Evolutionary conservation across 1,140 invertebrate species (phyloP), one percentile per base, ranked within the genome.

Genomic region (Pygmarrhopalites habei): DNA sequence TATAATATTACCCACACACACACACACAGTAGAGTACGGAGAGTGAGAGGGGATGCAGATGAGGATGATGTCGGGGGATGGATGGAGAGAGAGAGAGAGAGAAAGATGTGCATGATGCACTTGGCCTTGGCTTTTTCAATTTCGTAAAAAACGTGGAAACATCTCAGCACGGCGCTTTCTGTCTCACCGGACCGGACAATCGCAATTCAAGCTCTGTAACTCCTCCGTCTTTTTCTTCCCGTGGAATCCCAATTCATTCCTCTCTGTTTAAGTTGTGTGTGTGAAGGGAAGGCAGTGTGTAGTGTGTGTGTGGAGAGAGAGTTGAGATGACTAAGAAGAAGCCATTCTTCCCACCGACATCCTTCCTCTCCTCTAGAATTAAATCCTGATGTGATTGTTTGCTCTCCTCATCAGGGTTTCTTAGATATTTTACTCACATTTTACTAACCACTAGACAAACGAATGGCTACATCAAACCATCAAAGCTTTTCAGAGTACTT

Each of bases 91-190:
- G n/a, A n/a, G n/a, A n/a, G n/a, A n/a, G n/a, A n/a, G n/a, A n/a
- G n/a, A n/a, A n/a, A 43, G 52, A 62, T 62, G 60, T 62, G 60
- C 60, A 62, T 62, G 60, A 41, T 62, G 60, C 60, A 62, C 52
- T 56, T 62, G 60, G 60, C 60, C 60, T 62, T 62, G 60, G 60
- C 46, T 35, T 39, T 35, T 39, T 55, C 52, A 44, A 62, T 55
- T 62, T 46, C 25, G 39, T 62, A 56, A 62, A 62, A 62, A 62
- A 57, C 60, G 52, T 62, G 52, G 60, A 62, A 17, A 35, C 25
- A 32, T 56, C 32, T 56, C 51, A 62, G 60, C 35, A 49, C 43
- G 58, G 28, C 32, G n/a, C 49, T 55, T 39, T 51, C 44, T 39
- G 15, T 12, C 44, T 60, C n/a, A 59, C 58, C 32, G 43, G 35